Conservation (phyloP, 37 sponge, comb jelly and placozoan species). For the Chondrosia reniformis region DNA sequence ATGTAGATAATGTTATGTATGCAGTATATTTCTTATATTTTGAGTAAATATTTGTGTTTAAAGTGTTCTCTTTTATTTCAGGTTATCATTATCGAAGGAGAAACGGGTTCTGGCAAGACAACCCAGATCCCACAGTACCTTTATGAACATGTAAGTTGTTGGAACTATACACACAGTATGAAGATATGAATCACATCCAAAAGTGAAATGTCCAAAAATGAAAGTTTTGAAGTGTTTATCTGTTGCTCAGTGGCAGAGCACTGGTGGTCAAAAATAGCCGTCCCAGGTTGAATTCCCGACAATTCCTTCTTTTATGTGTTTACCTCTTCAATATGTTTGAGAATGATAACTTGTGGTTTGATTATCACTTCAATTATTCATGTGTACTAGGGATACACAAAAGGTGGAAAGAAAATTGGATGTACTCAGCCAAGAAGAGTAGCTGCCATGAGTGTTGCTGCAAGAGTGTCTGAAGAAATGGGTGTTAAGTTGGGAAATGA, state of each 20-base stretch:
- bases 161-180: neutral
- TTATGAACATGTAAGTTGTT: conserved; percentile 71
- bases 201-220: no score
- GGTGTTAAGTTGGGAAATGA: conserved; percentile 96
- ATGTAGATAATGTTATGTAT: no score
- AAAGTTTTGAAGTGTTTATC: no score
- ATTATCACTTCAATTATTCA: neutral
- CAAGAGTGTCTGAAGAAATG: conserved; percentile 94
- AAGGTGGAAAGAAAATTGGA: conserved; percentile 80
- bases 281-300: no score
- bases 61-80: no score
- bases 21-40: no score
- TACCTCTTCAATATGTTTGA: no score
- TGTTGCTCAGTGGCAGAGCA: no score
- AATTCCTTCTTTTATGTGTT: no score
- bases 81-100: conserved; percentile 93
- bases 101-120: conserved; percentile 99
- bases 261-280: no score
- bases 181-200: no score
- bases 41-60: no score
- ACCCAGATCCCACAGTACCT: conserved; percentile 99
- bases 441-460: conserved; percentile 99
- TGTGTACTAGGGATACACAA: conserved; percentile 63
- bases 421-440: conserved; percentile 99
- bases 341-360: neutral